phyloP scores from a whole-genome alignment of 2,888 invertebrate species.

The Conchocele bisecta region DNA sequence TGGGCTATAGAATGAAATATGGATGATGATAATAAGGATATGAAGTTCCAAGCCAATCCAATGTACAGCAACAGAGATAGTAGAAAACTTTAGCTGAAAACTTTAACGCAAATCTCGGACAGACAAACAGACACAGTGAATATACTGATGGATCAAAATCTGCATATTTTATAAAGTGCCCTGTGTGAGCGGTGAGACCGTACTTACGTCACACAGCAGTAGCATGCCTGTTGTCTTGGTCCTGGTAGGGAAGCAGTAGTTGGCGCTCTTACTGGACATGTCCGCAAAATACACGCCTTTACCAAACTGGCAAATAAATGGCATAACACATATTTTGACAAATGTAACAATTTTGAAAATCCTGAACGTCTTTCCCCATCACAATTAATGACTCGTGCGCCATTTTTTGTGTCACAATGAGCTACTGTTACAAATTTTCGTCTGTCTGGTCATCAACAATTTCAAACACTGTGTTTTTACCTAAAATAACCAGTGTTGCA shows the following conservation, averaged over 20 bases:
- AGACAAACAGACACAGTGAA: no score
- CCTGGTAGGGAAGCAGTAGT: slow-evolving; percentile 83
- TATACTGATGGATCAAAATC: no score
- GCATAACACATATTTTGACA: not conserved
- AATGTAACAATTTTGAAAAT: not conserved
- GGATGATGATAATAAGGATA: no score
- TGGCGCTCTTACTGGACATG: slow-evolving; percentile 84
- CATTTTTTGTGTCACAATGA: not conserved
- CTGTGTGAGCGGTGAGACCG: not conserved
- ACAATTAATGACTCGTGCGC: not conserved
- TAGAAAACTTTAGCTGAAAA: no score
- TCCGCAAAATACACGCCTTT: slow-evolving; percentile 85
- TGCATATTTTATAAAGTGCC: no score
- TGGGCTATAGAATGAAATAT: no score
- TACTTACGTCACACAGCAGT: slow-evolving; percentile 83
- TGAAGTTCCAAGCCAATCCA: no score
- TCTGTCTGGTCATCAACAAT: no score
- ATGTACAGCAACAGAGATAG: no score
- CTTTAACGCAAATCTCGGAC: no score
- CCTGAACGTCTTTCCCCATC: not conserved
- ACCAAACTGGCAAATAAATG: slow-evolving; percentile 80
- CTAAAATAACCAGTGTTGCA: no score
- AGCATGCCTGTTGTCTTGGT: slow-evolving; percentile 82
- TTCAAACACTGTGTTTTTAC: no score
- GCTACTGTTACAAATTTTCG: not conserved